Base-by-base conservation (phyloP, 2,797 vertebrate species). In the Euthynnus affinis region DNA sequence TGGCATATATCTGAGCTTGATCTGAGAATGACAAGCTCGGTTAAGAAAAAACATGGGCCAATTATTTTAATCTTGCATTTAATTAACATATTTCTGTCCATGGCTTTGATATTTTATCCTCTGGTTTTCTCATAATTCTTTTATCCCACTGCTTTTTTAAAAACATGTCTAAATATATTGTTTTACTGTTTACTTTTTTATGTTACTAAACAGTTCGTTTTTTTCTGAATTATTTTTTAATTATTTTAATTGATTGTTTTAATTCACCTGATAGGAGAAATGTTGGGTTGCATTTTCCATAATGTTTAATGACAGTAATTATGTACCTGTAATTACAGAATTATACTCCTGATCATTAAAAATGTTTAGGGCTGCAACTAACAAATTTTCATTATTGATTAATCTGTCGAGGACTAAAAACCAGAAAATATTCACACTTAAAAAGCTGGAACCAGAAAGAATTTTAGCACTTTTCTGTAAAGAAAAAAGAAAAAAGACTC, bases 61-160 rank as follows among this genome's bases (percentile, higher is more conserved):
- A 9, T 52, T 7, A 59, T 44, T 73, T 15, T 3, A 46, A 27
- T 65, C 29, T 59, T n/a, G 12, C 44, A 53, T 72, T 74, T 70
- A 8, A 27, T 51, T 40, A 18, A 75, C 20, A 29, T 20, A 25
- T 46, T 25, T 9, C 20, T 20, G 4, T 6, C 40, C 14, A 13
- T 49, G 27, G 23, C 10, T 61, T 71, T 66, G 20, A 72, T 52
- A 25, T 46, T 57, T 44, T 23, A 57, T 37, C 10, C 27, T 37
- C 13, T 42, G 20, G 7, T 29, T 44, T 32, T n/a, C 34, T 5
- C 4, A 42, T 44, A 22, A 29, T 9, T 64, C 17, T n/a, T 64
- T 32, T 15, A 49, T 8, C 25, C 17, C 10, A 49, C 18, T 60
- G 10, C 18, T 9, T 70, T 32, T 1, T 44, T 44, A 57, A 13